Conservation (phyloP, 2,888 invertebrate species). For the Lasioglossum lativentre region DNA sequence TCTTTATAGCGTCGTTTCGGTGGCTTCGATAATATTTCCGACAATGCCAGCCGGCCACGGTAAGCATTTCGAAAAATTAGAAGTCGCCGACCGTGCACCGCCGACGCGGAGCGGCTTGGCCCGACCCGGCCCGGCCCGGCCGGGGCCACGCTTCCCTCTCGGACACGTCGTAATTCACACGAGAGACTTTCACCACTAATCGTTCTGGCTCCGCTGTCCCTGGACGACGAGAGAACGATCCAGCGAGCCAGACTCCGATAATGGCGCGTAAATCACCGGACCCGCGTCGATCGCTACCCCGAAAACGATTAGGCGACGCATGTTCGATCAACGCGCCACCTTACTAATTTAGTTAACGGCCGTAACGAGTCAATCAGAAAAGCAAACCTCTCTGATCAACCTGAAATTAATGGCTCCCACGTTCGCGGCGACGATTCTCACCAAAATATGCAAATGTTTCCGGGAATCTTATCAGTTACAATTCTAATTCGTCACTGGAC, state of each 20-base stretch:
- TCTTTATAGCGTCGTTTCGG: constrained; percentile 42
- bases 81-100: not conserved
- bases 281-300: constrained; percentile 35
- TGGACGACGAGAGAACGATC: constrained; percentile 32
- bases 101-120: not conserved
- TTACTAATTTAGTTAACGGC: constrained; percentile 64
- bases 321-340: constrained; percentile 21
- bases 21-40: constrained; percentile 37
- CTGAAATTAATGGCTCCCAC: not conserved
- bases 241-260: constrained; percentile 36
- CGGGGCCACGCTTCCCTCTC: constrained; percentile 30
- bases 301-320: constrained; percentile 42
- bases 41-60: constrained; percentile 15
- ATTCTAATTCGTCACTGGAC: not conserved
- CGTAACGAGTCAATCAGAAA: constrained; percentile 63
- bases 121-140: not conserved
- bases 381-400: not conserved
- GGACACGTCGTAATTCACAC: constrained; percentile 61
- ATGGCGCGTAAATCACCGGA: constrained; percentile 66
- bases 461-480: not conserved
- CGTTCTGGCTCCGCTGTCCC: constrained; percentile 38
- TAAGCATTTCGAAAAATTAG: constrained; percentile 54
- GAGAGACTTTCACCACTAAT: constrained; percentile 66
- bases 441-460: not conserved
- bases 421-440: not conserved